Evolutionary conservation across 2,888 invertebrate species (phyloP).

Genomic region (Eumerus sabulonum): DNA sequence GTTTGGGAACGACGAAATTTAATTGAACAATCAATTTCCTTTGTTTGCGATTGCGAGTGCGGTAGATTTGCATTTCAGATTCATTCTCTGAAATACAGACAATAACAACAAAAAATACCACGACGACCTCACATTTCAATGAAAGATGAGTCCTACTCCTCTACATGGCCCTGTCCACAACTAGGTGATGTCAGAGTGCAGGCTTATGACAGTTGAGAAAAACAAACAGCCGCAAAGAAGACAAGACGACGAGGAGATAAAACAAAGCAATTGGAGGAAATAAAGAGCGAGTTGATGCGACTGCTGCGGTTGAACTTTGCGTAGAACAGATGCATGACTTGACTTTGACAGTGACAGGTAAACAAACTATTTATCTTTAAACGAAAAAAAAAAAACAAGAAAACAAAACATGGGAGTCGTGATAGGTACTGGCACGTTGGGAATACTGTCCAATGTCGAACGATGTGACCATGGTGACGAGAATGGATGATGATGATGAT

Average conservation of each 20-base stretch:
- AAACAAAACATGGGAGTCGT: too few species aligned
- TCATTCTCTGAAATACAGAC: conserved; percentile 1
- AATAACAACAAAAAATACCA: background rate
- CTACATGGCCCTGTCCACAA: conserved; percentile 22
- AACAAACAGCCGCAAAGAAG: background rate
- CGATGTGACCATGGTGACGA: too few species aligned
- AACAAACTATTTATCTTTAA: conserved; percentile 29
- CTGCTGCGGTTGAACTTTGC: conserved; percentile 53
- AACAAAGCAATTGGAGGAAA: background rate
- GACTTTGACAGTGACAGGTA: conserved; percentile 39
- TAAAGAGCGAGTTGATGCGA: conserved; percentile 35
- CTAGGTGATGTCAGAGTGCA: conserved; percentile 50
- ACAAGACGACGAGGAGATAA: background rate
- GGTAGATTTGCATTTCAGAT: conserved; percentile 65
- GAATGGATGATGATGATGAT: too few species aligned
- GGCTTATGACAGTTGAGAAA: conserved; percentile 47
- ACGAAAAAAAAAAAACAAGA: too few species aligned
- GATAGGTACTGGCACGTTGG: too few species aligned
- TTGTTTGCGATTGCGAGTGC: conserved; percentile 30
- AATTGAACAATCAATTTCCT: conserved; percentile 66
- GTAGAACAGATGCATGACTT: conserved; percentile 48
- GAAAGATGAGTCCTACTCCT: conserved; percentile 19
- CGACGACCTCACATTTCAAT: background rate
- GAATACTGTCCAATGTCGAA: too few species aligned
- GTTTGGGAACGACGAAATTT: conserved; percentile 34